Base-by-base conservation (phyloP, 1,140 invertebrate genomes). In the Drosophila kepulauana region DNA sequence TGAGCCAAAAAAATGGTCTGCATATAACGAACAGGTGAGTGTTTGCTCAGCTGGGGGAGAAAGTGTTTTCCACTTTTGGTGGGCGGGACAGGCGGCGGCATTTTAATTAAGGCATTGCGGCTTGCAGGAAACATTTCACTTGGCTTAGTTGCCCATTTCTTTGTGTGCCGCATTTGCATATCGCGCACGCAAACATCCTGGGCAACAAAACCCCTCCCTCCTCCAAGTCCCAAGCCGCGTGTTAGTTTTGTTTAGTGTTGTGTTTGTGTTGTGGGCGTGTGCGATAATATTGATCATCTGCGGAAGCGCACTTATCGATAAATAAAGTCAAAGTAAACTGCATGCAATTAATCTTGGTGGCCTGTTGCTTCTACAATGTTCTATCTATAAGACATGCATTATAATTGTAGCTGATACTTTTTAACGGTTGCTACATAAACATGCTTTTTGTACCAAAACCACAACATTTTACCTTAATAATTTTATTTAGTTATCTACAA, bases 21-120 rank as follows among this genome's bases (percentile, higher is more conserved):
- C 82, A 91, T 69, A 87, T 92, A 13, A 92, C 91, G 75, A 90
- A 82, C 74, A 92, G 91, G 91, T 92, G 74, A 88, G 82, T 71
- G 82, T 71, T 38, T 38, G 6, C 6, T 10, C 7, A 25, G 49
- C n/a, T n/a, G 10, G 51, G 38, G n/a, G 28, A 51, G 57, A 33
- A 57, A 46, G 15, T n/a, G 28, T 6, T 48, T 57, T 38, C 11
- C 1, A 2, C 13, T 38, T 38, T 38, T 8, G 6, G 7, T 6
- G 61, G 48, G 46, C 61, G 48, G 33, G 62, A 1, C 35, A 35
- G 30, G 49, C 1, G 48, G 63, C 30, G 75, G 63, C 51, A 56
- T 64, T 68, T 75, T 79, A 86, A 85, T 85, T 87, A 87, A 87
- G 79, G 82, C 71, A 72, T 86, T 81, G 76, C 70, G 70, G 33